Conservation (phyloP, 1,140 invertebrate genomes). For the Akabosia matsudoensis region DNA sequence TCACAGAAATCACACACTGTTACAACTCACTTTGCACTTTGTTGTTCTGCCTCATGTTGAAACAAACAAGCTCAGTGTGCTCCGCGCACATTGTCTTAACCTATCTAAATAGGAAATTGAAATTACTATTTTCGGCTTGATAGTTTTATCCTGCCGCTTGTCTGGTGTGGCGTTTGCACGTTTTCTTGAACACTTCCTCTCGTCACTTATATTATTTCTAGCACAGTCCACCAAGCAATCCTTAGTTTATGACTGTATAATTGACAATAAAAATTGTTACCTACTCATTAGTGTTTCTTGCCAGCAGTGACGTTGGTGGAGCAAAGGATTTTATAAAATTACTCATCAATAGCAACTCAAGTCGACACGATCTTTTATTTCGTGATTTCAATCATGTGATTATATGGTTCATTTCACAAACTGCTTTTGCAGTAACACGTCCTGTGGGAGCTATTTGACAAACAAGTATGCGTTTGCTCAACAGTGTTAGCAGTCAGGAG, state of each 20-base stretch:
- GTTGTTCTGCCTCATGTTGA: neutral
- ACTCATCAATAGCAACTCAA: neutral
- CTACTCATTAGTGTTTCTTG: too few relatives aligned
- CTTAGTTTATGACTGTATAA: slow-evolving; percentile 15
- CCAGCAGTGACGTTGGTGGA: too few relatives aligned
- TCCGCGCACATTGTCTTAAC: neutral
- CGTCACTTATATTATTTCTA: neutral
- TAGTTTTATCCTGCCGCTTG: too few relatives aligned
- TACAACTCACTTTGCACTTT: neutral
- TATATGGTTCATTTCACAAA: too few relatives aligned
- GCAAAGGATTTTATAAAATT: neutral
- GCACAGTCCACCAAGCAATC: neutral
- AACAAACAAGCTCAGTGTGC: neutral
- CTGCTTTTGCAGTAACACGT: too few relatives aligned
- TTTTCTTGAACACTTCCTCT: too few relatives aligned
- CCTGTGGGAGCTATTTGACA: too few relatives aligned
- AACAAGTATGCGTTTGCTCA: too few relatives aligned
- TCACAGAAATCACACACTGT: neutral
- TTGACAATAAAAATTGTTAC: slow-evolving; percentile 23
- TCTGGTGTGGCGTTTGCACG: too few relatives aligned
- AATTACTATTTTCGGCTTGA: neutral
- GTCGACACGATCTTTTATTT: too few relatives aligned
- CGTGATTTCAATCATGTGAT: too few relatives aligned
- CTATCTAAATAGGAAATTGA: slow-evolving; percentile 3
- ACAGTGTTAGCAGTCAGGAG: too few relatives aligned